A percentile compares a stretch with the other conserved stretches of the same genome.
Evolutionary conservation across 1,140 invertebrate genomes (phyloP).

Genomic region (Leptopilina clavipes): DNA sequence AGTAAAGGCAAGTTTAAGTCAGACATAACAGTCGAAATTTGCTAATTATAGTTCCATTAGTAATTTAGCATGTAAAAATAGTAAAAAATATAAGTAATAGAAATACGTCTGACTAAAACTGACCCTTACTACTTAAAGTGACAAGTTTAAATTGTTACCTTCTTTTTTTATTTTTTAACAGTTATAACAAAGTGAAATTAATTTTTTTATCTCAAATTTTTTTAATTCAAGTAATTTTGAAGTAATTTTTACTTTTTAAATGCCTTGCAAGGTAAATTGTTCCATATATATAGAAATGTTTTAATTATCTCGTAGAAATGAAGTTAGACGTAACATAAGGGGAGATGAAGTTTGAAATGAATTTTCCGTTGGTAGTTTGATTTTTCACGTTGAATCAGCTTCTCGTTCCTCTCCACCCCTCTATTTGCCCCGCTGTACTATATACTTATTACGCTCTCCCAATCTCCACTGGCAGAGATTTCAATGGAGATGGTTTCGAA

Average conservation of each 20-base stretch:
- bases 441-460: neutral
- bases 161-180: too few species aligned
- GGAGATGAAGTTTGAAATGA: neutral
- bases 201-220: too few species aligned
- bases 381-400: slow-evolving; percentile 12
- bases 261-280: neutral
- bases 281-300: slow-evolving; percentile 2
- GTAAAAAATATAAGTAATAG: too few species aligned
- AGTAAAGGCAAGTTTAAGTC: too few species aligned
- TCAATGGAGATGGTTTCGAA: slow-evolving; percentile 45
- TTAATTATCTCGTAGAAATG: neutral
- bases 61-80: too few species aligned
- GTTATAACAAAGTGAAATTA: too few species aligned
- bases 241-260: neutral
- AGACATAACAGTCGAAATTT: too few species aligned
- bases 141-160: too few species aligned
- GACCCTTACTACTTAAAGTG: too few species aligned
- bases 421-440: neutral
- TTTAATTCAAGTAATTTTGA: too few species aligned
- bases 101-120: too few species aligned
- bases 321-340: neutral
- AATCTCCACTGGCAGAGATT: slow-evolving; percentile 30
- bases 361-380: slow-evolving; percentile 17
- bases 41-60: too few species aligned
- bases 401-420: neutral